phyloP scores from a whole-genome alignment of 2,113 vertebrate genomes.

The Lanius collurio region DNA sequence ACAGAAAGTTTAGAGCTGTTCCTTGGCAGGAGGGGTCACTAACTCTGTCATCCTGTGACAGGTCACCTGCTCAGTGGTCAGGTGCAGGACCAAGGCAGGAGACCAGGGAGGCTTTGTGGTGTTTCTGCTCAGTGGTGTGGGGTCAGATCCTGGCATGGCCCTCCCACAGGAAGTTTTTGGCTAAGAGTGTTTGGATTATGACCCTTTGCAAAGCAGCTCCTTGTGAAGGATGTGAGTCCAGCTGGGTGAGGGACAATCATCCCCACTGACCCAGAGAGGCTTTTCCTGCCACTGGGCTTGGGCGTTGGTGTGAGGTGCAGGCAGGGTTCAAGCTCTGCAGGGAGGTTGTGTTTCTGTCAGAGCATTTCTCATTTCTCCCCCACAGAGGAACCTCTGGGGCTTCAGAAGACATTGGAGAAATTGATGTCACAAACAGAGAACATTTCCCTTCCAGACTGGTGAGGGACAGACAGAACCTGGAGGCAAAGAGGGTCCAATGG shows the following conservation, averaged over 20 bases:
- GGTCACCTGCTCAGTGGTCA: not conserved
- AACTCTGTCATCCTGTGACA: not conserved
- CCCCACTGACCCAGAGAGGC: accelerated
- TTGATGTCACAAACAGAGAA: not conserved
- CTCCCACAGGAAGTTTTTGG: not conserved
- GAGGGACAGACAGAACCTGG: not conserved
- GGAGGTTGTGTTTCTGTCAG: not conserved
- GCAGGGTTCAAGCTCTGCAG: not conserved
- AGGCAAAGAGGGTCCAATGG: accelerated
- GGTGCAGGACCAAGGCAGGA: not conserved
- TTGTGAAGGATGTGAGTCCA: not conserved
- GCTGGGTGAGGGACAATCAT: not conserved
- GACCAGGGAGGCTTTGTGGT: not conserved
- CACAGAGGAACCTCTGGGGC: not conserved
- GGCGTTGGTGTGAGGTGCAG: not conserved
- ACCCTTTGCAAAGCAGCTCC: not conserved
- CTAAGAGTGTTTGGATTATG: not conserved
- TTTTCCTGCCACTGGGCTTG: not conserved
- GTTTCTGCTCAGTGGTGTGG: not conserved
- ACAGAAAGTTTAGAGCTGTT: not conserved
- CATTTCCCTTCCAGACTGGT: not conserved
- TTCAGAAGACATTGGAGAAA: not conserved
- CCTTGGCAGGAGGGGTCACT: not conserved
- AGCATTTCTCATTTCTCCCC: not conserved
- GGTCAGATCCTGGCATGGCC: not conserved